Evolutionary conservation across 2,797 vertebrate genomes (phyloP).

Genomic region (Potorous gilbertii): DNA sequence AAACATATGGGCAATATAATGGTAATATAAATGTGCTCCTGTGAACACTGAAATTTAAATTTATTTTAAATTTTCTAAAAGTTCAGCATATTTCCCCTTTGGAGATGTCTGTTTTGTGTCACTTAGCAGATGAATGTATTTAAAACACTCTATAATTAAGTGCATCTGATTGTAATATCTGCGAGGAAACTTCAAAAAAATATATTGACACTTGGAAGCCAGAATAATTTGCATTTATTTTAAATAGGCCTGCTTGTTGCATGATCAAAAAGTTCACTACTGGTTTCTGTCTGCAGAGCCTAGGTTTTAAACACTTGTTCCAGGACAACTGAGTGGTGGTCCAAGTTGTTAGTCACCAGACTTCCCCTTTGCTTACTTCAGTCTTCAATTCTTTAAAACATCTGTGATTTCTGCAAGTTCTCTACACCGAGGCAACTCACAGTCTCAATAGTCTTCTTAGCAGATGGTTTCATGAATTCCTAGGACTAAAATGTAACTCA

Average conservation of each 20-base stretch:
- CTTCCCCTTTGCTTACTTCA: background rate
- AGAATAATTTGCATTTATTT: conserved; percentile 77
- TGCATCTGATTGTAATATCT: conserved; percentile 76
- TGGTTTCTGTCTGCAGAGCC: conserved; percentile 39
- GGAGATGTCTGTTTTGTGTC: conserved; percentile 68
- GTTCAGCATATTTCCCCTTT: conserved; percentile 67
- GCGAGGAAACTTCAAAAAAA: conserved; percentile 77
- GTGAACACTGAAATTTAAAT: background rate
- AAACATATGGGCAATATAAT: background rate
- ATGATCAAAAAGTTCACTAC: background rate
- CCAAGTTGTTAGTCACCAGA: background rate
- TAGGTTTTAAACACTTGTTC: background rate
- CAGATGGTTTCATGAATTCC: background rate
- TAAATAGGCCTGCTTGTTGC: conserved; percentile 64
- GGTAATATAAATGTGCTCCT: background rate
- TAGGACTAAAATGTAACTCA: background rate
- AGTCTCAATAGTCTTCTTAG: background rate
- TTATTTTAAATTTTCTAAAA: background rate
- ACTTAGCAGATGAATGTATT: conserved; percentile 73
- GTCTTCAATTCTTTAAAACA: background rate
- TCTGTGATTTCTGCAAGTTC: background rate
- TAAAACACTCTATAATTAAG: conserved; percentile 76
- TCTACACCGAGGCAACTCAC: background rate
- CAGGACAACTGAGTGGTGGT: background rate
- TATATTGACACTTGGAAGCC: conserved; percentile 75